Evolutionary conservation across 2,888 invertebrate species (phyloP).

Genomic region (Megamerina dolium): DNA sequence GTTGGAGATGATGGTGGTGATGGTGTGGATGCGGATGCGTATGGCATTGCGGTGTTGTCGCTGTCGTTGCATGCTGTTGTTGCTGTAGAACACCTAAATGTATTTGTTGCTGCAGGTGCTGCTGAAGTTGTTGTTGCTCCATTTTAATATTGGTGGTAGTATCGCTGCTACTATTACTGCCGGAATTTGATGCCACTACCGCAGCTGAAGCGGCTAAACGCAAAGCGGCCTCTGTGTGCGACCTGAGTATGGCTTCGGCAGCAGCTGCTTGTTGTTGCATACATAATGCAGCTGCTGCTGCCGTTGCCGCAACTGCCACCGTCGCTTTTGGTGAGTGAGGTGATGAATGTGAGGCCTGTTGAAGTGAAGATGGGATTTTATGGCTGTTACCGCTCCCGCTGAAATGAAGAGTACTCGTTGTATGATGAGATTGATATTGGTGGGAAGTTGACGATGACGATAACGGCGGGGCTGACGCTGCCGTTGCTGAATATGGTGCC

Average conservation of each 20-base stretch:
- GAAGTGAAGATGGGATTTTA: no score
- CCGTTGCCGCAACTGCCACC: no score
- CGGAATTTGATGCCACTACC: conserved; percentile 51
- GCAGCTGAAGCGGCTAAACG: conserved; percentile 74
- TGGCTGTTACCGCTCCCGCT: no score
- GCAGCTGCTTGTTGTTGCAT: conserved; percentile 79
- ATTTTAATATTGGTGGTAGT: conserved; percentile 2
- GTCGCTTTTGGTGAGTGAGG: no score
- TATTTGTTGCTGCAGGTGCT: conserved; percentile 10
- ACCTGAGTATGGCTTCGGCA: conserved; percentile 74
- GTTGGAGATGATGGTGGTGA: conserved; percentile 5
- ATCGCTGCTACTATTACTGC: neutral
- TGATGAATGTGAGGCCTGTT: no score
- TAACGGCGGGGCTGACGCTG: no score
- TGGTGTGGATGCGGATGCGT: conserved; percentile 27
- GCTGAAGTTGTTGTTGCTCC: conserved; percentile 13
- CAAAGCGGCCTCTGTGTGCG: conserved; percentile 79
- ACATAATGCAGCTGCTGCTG: conserved; percentile 55
- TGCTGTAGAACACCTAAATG: conserved; percentile 7
- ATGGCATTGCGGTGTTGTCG: conserved; percentile 17
- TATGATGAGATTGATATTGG: no score
- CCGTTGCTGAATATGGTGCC: no score
- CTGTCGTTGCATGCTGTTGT: conserved; percentile 25
- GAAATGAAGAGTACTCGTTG: no score
- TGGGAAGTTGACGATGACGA: no score